Percentiles rank a stretch among this genome's conserved stretches.
Conservation (phyloP, 1,140 invertebrate genomes). For the Oreohelix idahoensis region DNA sequence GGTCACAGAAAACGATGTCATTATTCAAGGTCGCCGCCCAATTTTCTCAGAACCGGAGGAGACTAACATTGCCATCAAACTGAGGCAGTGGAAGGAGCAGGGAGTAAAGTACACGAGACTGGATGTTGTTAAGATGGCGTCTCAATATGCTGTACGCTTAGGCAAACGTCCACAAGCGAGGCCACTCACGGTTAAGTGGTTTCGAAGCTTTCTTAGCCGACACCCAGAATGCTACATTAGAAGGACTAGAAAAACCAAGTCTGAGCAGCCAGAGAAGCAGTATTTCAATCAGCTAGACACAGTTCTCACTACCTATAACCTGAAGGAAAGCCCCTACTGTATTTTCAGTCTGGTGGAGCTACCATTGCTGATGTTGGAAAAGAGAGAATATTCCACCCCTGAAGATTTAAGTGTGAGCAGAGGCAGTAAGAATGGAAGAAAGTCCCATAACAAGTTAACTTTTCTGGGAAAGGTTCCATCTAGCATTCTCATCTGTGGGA, state of each 20-base stretch:
- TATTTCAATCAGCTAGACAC: conserved; percentile 27
- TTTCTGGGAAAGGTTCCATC: conserved; percentile 13
- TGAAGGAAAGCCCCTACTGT: conserved; percentile 29
- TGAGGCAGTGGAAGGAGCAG: conserved; percentile 33
- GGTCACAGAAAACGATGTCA: conserved; percentile 14
- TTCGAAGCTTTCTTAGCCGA: conserved; percentile 34
- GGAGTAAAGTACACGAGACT: conserved; percentile 28
- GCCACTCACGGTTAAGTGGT: conserved; percentile 35
- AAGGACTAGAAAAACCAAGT: conserved; percentile 3
- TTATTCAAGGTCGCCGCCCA: conserved; percentile 29
- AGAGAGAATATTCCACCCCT: not conserved
- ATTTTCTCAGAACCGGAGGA: conserved; percentile 33
- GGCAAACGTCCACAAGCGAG: conserved; percentile 25
- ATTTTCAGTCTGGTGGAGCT: conserved; percentile 29
- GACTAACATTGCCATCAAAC: conserved; percentile 6
- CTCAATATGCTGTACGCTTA: conserved; percentile 25
- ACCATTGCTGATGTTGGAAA: conserved; percentile 3
- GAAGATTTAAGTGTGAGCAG: not conserved
- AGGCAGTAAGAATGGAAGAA: not conserved
- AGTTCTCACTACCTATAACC: not conserved
- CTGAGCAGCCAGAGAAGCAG: conserved; percentile 25
- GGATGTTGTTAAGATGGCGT: conserved; percentile 34
- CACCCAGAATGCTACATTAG: conserved; percentile 34
- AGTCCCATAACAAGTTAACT: not conserved
- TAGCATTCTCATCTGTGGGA: conserved; percentile 25